phyloP scores from a whole-genome alignment of 2,113 vertebrate genomes.

The Equus przewalskii region DNA sequence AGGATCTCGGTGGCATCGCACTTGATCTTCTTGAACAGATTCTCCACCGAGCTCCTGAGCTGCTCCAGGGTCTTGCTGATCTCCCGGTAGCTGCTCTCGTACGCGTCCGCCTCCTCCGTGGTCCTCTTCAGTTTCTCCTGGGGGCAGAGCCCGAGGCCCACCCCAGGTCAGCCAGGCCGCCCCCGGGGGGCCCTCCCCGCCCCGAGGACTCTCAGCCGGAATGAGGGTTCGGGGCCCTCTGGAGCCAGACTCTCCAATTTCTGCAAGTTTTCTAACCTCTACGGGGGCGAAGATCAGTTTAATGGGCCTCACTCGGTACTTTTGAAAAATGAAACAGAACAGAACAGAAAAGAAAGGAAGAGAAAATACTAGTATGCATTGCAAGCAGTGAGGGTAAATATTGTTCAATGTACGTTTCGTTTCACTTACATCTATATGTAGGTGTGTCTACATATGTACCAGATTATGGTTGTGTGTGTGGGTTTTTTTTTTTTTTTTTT shows the following conservation, averaged over 20 bases:
- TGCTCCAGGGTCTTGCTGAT: slow-evolving; percentile 69
- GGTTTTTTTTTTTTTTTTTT: too few relatives aligned
- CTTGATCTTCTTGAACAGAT: slow-evolving; percentile 63
- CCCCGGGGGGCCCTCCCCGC: not conserved
- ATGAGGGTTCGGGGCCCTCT: not conserved
- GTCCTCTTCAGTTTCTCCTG: slow-evolving; percentile 81
- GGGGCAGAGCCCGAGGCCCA: not conserved
- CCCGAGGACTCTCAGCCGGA: not conserved
- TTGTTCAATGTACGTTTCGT: not conserved
- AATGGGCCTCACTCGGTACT: not conserved
- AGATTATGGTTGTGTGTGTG: too few relatives aligned
- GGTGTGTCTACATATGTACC: not conserved
- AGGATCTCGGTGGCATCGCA: slow-evolving; percentile 43
- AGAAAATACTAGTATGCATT: not conserved
- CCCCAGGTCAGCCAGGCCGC: not conserved
- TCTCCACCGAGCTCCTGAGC: slow-evolving; percentile 58
- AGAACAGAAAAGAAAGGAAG: not conserved
- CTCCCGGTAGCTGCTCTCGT: slow-evolving; percentile 62
- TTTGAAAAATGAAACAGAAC: not conserved
- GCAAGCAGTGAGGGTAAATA: not conserved
- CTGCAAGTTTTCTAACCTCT: not conserved
- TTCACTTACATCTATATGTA: not conserved
- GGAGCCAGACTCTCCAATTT: not conserved
- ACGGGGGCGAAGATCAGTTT: not conserved
- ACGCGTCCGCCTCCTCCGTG: slow-evolving; percentile 37